Percentiles rank a stretch among this genome's conserved stretches.
Conservation (phyloP, 2,113 vertebrate genomes). For the Phalacrocorax pelagicus region DNA sequence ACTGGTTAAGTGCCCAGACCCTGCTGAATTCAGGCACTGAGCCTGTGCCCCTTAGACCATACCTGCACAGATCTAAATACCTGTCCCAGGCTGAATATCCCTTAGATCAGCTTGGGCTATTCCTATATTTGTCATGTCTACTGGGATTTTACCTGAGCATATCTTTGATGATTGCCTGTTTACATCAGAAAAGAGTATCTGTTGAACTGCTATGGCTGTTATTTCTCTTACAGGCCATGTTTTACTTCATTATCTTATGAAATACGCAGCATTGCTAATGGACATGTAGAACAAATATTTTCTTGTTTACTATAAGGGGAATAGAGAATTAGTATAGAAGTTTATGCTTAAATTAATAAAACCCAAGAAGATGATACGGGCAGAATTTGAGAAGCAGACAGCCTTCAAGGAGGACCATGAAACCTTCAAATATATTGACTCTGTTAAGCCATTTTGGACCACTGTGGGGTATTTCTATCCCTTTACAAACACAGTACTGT, state of each 20-base stretch:
- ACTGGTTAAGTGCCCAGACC: background rate
- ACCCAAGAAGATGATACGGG: background rate
- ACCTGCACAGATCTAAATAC: background rate
- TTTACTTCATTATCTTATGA: background rate
- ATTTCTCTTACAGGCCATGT: background rate
- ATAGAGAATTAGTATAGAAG: background rate
- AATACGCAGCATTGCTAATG: background rate
- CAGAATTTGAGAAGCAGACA: background rate
- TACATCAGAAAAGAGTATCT: background rate
- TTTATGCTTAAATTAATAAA: background rate
- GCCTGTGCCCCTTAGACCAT: background rate
- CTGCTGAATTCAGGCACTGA: background rate
- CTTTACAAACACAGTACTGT: background rate
- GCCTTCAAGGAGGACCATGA: background rate
- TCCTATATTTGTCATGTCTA: background rate
- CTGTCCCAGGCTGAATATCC: background rate
- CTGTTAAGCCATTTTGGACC: background rate
- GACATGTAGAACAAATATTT: background rate
- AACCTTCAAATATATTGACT: background rate
- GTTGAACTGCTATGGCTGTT: background rate
- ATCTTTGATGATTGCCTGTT: background rate
- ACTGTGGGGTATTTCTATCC: background rate
- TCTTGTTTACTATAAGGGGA: background rate
- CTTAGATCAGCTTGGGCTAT: background rate
- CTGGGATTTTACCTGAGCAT: background rate